These are phyloP conservation scores for Apogon hyalosoma DNA, from an alignment of 2,797 vertebrate genomes.

Conservation along the genomic window DNA sequence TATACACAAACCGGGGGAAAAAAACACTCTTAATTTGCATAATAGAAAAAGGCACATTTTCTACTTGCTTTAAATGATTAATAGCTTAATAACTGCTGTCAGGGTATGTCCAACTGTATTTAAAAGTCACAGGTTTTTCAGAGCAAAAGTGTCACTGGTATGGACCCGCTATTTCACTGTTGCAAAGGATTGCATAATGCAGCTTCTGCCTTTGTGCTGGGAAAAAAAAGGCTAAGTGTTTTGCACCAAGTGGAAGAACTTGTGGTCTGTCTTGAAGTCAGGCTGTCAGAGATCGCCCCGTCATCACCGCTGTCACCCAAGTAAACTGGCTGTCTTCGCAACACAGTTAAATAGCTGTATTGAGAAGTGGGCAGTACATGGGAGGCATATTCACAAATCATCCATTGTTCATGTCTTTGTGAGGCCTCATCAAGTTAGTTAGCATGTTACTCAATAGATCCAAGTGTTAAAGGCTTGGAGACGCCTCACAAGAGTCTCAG, in stretches of 20 bases:
- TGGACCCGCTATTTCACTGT: constrained; percentile 25
- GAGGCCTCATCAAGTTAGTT: constrained; percentile 18
- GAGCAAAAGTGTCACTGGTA: constrained; percentile 23
- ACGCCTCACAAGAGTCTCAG: neutral
- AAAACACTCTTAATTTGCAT: constrained; percentile 25
- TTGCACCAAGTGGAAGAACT: constrained; percentile 53
- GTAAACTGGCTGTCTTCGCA: constrained; percentile 46
- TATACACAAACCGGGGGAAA: neutral
- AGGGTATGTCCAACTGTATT: constrained; percentile 21
- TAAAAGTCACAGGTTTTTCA: constrained; percentile 33
- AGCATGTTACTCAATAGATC: neutral
- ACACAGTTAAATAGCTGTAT: constrained; percentile 50
- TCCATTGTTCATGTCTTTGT: constrained; percentile 43
- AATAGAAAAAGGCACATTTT: constrained; percentile 16
- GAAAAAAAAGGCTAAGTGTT: constrained; percentile 38
- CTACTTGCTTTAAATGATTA: constrained; percentile 27
- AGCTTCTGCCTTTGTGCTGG: constrained; percentile 44
- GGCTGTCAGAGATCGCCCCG: constrained; percentile 43
- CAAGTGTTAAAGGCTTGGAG: neutral
- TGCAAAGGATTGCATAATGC: constrained; percentile 66
- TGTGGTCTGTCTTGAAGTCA: constrained; percentile 52
- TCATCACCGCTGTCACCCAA: constrained; percentile 43
- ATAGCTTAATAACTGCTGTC: constrained; percentile 35
- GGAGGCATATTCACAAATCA: constrained; percentile 31
- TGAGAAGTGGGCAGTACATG: constrained; percentile 22